Conservation (phyloP, 2,113 vertebrate genomes). For the Callaeas wilsoni region DNA sequence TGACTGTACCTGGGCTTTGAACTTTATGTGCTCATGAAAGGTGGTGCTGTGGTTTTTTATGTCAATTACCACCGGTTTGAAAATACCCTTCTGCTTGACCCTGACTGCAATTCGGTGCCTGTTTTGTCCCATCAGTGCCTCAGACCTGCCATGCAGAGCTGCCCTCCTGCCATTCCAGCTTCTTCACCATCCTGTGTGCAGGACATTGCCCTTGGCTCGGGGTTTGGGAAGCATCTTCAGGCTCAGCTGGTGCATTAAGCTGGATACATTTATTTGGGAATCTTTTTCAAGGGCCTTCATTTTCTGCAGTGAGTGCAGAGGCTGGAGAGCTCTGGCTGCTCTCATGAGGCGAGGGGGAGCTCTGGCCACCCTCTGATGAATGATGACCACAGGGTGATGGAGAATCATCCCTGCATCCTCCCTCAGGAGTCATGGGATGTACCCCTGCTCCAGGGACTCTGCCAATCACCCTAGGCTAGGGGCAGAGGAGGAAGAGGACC, state of each 20-base stretch:
- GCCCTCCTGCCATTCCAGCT: neutral
- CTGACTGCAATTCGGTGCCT: neutral
- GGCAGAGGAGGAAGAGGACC: neutral
- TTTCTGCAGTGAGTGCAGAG: neutral
- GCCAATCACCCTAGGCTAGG: neutral
- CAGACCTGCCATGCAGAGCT: neutral
- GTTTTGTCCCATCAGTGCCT: neutral
- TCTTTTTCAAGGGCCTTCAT: neutral
- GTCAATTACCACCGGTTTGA: neutral
- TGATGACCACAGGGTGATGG: rapidly evolving
- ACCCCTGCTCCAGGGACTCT: neutral
- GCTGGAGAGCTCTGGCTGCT: neutral
- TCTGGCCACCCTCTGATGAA: neutral
- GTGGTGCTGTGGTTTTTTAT: neutral
- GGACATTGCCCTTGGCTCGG: neutral
- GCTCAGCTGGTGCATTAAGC: neutral
- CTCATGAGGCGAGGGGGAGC: neutral
- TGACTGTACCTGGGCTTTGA: neutral
- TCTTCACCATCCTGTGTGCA: neutral
- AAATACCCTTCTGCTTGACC: neutral
- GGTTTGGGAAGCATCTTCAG: neutral
- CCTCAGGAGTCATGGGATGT: neutral
- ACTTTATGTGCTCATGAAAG: neutral
- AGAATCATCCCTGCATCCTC: neutral
- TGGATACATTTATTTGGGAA: neutral